Evolutionary conservation across 1,140 invertebrate genomes (phyloP).

Genomic region (Phymorhynchus buccinoides): DNA sequence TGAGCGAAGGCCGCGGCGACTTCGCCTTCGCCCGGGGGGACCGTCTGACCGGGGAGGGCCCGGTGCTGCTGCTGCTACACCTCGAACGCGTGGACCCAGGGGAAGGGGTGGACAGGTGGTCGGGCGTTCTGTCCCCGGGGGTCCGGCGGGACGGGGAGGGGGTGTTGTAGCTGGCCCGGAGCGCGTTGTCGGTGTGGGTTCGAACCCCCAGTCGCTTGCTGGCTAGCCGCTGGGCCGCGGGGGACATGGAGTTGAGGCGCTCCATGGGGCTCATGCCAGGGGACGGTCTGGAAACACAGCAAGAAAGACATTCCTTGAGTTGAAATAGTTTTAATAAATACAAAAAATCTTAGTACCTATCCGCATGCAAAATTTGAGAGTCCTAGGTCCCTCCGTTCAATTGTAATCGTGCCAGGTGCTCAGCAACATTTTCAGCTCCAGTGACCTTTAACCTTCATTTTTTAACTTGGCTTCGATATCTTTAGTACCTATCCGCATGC

Average conservation of each 20-base stretch:
- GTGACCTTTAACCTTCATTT: no score
- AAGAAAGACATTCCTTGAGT: no score
- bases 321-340: no score
- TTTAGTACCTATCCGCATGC: no score
- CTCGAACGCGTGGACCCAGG: constrained; percentile 52
- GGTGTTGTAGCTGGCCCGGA: constrained; percentile 77
- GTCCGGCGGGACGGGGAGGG: constrained; percentile 70
- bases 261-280: constrained; percentile 75
- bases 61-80: constrained; percentile 40
- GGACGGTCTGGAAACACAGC: constrained; percentile 57
- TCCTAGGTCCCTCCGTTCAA: no score
- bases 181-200: constrained; percentile 74
- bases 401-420: no score
- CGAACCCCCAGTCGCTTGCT: constrained; percentile 76
- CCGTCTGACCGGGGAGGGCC: constrained; percentile 73
- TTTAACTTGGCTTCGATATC: no score
- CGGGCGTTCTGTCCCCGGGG: constrained; percentile 65
- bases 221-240: constrained; percentile 89
- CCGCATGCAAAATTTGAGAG: no score
- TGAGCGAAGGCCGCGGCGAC: constrained; percentile 76
- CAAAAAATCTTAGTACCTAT: no score
- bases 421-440: no score
- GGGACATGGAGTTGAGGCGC: constrained; percentile 91
- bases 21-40: constrained; percentile 64
- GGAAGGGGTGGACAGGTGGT: constrained; percentile 56